These are phyloP conservation scores for Motacilla tschutschensis DNA, from an alignment of 2,113 vertebrate species.

Conservation along the genomic window DNA sequence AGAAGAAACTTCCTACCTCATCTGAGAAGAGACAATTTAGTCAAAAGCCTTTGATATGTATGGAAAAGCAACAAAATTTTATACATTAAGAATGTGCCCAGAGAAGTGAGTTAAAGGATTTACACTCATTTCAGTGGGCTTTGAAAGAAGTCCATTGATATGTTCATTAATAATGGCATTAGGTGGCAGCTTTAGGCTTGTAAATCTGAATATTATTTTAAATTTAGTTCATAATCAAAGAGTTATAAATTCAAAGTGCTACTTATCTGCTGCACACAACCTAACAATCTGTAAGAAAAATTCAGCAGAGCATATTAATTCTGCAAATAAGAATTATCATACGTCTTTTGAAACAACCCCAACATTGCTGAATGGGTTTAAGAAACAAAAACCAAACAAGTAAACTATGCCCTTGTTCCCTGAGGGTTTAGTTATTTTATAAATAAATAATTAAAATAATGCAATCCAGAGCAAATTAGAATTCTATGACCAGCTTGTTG, in stretches of 20 bases:
- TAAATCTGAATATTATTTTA: conserved; percentile 1
- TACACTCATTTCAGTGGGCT: background rate
- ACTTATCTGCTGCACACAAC: background rate
- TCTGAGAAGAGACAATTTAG: conserved; percentile 59
- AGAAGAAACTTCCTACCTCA: conserved; percentile 62
- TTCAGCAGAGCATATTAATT: background rate
- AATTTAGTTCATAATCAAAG: conserved; percentile 18
- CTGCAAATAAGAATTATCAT: background rate
- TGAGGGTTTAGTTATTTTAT: background rate
- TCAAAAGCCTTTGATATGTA: conserved; percentile 59
- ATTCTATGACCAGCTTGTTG: background rate
- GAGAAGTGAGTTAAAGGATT: conserved; percentile 23
- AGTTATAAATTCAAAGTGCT: conserved; percentile 7
- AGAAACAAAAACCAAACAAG: background rate
- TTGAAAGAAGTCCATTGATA: background rate
- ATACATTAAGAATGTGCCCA: conserved; percentile 20
- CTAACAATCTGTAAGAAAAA: background rate
- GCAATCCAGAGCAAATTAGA: conserved; percentile 7
- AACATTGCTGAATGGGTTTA: background rate
- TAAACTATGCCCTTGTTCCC: background rate
- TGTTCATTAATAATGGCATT: conserved; percentile 13
- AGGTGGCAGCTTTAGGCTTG: conserved; percentile 2
- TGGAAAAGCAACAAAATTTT: conserved; percentile 41
- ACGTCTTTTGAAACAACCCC: background rate
- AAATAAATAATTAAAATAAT: background rate